Percentiles rank a stretch among this genome's conserved stretches.
Conservation (phyloP, 1,140 invertebrate genomes). For the Venturia canescens region DNA sequence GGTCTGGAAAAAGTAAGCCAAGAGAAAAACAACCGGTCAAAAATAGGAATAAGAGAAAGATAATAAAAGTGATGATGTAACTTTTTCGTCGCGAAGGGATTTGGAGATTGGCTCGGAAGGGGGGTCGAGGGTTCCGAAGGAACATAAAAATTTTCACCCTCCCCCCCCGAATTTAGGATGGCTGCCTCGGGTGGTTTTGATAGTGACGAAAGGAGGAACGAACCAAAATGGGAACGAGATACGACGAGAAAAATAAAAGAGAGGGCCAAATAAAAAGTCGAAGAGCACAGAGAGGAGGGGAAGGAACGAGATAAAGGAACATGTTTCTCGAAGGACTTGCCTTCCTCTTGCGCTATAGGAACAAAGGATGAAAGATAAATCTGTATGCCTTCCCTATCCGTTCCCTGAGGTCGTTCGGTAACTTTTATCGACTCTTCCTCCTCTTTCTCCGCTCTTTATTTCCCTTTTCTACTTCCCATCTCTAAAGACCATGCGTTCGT, state of each 20-base stretch:
- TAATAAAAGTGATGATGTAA: background rate
- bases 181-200: background rate
- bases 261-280: background rate
- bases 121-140: background rate
- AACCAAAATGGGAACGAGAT: background rate
- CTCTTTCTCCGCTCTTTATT: background rate
- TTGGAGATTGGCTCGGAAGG: background rate
- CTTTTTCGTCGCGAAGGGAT: background rate
- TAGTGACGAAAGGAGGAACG: slow-evolving; percentile 19
- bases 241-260: slow-evolving; percentile 5
- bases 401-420: slow-evolving; percentile 36
- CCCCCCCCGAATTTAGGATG: slow-evolving; percentile 17
- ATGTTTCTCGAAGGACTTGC: slow-evolving; percentile 37
- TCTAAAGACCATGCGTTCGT: background rate
- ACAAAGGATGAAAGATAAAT: slow-evolving; percentile 36
- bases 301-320: slow-evolving; percentile 24
- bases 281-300: background rate
- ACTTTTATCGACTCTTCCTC: slow-evolving; percentile 41
- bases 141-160: too few relatives aligned
- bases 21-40: background rate
- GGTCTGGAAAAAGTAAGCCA: slow-evolving; percentile 79
- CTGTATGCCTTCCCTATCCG: background rate
- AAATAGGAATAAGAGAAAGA: background rate
- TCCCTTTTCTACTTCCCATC: background rate
- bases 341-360: background rate